phyloP scores from a whole-genome alignment of 1,140 invertebrate species.

The Solenopsis invicta region DNA sequence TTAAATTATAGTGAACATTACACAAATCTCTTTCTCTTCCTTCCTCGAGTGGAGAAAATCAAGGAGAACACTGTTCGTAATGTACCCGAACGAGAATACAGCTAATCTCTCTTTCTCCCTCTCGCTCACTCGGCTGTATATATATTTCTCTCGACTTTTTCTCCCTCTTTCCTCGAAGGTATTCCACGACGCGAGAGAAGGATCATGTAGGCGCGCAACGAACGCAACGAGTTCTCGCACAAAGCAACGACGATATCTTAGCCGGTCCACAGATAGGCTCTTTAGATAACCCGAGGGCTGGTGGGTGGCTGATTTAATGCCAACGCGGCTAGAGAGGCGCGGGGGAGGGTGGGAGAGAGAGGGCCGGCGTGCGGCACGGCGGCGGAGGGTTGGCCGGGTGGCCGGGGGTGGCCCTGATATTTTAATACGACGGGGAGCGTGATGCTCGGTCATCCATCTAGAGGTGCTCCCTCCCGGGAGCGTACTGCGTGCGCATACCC shows the following conservation, averaged over 20 bases:
- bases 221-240: slow-evolving; percentile 67
- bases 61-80: slow-evolving; percentile 17
- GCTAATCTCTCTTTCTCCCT: neutral
- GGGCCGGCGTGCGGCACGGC: slow-evolving; percentile 31
- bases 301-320: slow-evolving; percentile 84
- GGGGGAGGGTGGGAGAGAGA: slow-evolving; percentile 27
- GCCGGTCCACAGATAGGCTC: slow-evolving; percentile 81
- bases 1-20: neutral
- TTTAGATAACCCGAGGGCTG: slow-evolving; percentile 82
- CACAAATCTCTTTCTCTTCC: neutral
- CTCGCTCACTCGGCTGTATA: neutral
- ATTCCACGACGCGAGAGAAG: slow-evolving; percentile 39
- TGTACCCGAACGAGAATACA: neutral
- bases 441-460: slow-evolving; percentile 83
- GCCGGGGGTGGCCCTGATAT: slow-evolving; percentile 76
- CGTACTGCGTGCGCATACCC: slow-evolving; percentile 77
- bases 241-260: slow-evolving; percentile 72
- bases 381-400: slow-evolving; percentile 36
- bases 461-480: slow-evolving; percentile 60
- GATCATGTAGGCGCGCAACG: slow-evolving; percentile 62
- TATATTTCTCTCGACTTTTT: slow-evolving; percentile 31
- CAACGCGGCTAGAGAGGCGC: slow-evolving; percentile 51
- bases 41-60: slow-evolving; percentile 7
- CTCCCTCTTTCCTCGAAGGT: slow-evolving; percentile 41
- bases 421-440: slow-evolving; percentile 81